Conservation (phyloP, 2,797 vertebrate species). For the Oreortyx pictus region DNA sequence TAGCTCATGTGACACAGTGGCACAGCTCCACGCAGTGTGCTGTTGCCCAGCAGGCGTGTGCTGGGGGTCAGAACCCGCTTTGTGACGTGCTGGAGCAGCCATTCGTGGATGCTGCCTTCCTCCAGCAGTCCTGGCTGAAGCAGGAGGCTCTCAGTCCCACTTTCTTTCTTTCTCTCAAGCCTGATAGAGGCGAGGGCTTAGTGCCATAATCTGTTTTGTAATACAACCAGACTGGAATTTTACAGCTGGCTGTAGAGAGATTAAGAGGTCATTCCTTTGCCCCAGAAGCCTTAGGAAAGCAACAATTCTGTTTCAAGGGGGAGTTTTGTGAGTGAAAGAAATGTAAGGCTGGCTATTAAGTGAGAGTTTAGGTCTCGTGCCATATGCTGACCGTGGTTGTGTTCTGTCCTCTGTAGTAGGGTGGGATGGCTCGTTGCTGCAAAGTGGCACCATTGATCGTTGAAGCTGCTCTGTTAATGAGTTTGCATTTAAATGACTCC, state of each 20-base stretch:
- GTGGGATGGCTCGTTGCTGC: not conserved
- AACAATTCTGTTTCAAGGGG: not conserved
- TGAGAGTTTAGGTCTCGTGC: not conserved
- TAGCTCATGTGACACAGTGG: not conserved
- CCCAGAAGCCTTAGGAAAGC: not conserved
- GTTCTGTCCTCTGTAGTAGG: not conserved
- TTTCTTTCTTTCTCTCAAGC: not conserved
- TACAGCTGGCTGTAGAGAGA: not conserved
- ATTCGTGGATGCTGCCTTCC: not conserved
- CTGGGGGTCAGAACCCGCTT: not conserved
- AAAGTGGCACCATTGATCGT: not conserved
- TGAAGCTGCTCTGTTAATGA: not conserved
- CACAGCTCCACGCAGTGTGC: not conserved
- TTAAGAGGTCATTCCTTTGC: constrained; percentile 32
- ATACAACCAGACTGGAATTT: constrained; percentile 3
- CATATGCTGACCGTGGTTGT: not conserved
- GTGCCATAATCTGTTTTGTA: not conserved
- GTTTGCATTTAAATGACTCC: constrained; percentile 9
- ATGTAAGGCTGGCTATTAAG: not conserved
- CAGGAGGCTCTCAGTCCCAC: not conserved
- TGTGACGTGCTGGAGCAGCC: not conserved
- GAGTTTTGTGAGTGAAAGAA: not conserved
- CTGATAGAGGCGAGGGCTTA: not conserved
- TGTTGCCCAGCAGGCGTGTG: not conserved
- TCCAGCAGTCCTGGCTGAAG: not conserved